Evolutionary conservation across 2,113 vertebrate species (phyloP).

Genomic region (Rhinopomastus cyanomelas): DNA sequence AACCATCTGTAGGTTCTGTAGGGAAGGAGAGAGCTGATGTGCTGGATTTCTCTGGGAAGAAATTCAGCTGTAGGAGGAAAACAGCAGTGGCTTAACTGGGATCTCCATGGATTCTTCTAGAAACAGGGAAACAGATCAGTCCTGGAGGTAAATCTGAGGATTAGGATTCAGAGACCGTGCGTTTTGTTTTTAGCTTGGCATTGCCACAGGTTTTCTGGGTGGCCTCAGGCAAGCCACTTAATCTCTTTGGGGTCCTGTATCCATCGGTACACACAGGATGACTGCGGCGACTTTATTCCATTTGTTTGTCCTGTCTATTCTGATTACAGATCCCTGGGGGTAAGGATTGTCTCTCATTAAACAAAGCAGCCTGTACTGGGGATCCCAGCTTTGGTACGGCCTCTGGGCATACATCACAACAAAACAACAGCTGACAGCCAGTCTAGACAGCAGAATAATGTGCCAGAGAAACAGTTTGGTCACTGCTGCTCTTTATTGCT

Average conservation of each 20-base stretch:
- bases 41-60: background rate
- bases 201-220: constrained; percentile 21
- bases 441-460: constrained; percentile 43
- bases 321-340: constrained; percentile 35
- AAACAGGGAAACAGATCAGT: background rate
- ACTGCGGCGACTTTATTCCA: background rate
- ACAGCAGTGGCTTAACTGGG: background rate
- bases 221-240: constrained; percentile 27
- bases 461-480: constrained; percentile 13
- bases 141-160: background rate
- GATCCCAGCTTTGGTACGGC: constrained; percentile 37
- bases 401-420: constrained; percentile 19
- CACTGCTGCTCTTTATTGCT: background rate
- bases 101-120: background rate
- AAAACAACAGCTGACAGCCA: constrained; percentile 39
- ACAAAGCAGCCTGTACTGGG: constrained; percentile 18
- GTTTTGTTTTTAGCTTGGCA: background rate
- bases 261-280: background rate
- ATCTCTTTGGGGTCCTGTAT: constrained; percentile 13
- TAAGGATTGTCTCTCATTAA: constrained; percentile 38
- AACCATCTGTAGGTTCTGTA: background rate
- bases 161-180: background rate
- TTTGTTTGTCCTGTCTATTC: constrained; percentile 40
- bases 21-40: background rate
- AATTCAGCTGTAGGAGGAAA: background rate